These are phyloP conservation scores for Natator depressus DNA, from an alignment of 2,113 vertebrate genomes.

Conservation along the genomic window DNA sequence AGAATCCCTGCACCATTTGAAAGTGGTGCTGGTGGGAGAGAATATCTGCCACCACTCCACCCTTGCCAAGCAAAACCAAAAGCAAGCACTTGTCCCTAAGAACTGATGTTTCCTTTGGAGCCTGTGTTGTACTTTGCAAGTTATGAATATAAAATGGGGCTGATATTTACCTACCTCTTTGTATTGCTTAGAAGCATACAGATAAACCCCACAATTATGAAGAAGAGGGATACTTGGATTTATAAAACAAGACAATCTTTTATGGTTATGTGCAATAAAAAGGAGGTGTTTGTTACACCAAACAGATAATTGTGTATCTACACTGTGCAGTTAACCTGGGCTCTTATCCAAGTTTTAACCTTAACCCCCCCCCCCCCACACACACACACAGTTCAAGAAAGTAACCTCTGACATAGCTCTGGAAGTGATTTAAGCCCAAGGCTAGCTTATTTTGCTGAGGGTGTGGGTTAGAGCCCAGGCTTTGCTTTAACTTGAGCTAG, in stretches of 20 bases:
- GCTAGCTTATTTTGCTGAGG: too few relatives aligned
- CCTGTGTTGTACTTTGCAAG: not conserved
- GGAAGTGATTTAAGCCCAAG: not conserved
- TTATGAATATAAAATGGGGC: not conserved
- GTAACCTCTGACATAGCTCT: not conserved
- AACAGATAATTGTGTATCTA: too few relatives aligned
- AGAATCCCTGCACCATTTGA: not conserved
- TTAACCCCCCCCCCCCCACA: not conserved
- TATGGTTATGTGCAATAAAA: not conserved
- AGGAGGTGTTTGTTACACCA: not conserved
- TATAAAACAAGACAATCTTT: accelerated
- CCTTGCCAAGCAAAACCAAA: not conserved
- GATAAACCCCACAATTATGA: not conserved
- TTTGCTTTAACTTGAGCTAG: not conserved
- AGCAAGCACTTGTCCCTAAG: not conserved
- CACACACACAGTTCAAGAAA: not conserved
- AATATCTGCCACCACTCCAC: not conserved
- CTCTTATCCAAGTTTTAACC: not conserved
- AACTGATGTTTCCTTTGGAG: not conserved
- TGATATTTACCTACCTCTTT: not conserved
- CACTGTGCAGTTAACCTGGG: too few relatives aligned
- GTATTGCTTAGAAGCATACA: not conserved
- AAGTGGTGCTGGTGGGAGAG: not conserved
- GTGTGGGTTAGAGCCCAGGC: not conserved
- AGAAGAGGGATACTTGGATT: not conserved